Evolutionary conservation across 2,888 invertebrate genomes (phyloP), one percentile per base, ranked within the genome.

Genomic region (Elysia crispata): DNA sequence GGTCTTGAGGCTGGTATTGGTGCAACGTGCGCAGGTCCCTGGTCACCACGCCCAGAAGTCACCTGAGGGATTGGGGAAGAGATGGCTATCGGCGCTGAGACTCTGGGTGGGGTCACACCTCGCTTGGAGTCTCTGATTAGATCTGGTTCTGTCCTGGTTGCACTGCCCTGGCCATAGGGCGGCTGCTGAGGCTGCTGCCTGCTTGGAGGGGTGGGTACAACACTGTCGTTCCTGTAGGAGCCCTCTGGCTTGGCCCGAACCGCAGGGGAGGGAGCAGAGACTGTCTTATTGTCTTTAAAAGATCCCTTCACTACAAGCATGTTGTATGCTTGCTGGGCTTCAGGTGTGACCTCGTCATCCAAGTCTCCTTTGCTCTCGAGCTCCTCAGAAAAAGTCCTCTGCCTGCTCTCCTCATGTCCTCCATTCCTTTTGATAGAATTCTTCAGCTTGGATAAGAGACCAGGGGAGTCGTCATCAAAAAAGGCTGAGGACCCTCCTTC

Each of bases 241-340:
- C 25, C 15, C 18, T 25, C 28, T 25, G 20, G 25, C 25, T 64
- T 49, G 66, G 25, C 25, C 64, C 41, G 5, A 66, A 49, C 28
- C 25, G 62, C 28, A 66, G 50, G 64, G 76, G 64, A 64, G 74
- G 41, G 20, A 41, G 8, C 41, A 1, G 76, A 41, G 72, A 6
- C n/a, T 25, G 70, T 30, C 70, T 25, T 11, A n/a, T 28, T 62
- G 28, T 28, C 73, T 30, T 79, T 73, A n/a, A 73, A 64, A 8
- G 73, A 73, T 8, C 90, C 91, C 83, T 95, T 94, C 90, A 98
- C 97, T 77, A 99, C 97, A 76, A 99, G 93, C 87, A 96, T 95
- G 89, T 96, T 96, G 93, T 99, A 99, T 0, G 97, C 98, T 89
- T 96, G 95, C 90, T 97, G 97, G 70, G 97, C 96, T 92, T 97